Evolutionary conservation across 2,888 invertebrate genomes (phyloP), one percentile per base, ranked within the genome.

Genomic region (Sinelater perroti): DNA sequence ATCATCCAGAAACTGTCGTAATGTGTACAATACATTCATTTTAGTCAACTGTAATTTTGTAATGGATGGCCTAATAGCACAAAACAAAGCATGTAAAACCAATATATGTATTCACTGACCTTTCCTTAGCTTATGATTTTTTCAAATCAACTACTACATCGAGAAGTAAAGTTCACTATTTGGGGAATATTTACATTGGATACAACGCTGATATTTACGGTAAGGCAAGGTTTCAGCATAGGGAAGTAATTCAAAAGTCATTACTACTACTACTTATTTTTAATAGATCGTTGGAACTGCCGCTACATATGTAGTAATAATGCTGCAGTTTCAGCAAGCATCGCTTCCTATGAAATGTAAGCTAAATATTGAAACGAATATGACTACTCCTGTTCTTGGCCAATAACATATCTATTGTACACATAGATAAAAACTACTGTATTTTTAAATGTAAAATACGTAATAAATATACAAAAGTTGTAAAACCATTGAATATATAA

Each of bases 231-330:
- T 30, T 10, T 10, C 6, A 33, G 16, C n/a, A 8, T 2, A 3
- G 6, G 3, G 13, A 4, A 13, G 16, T n/a, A 28, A 3, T 30
- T 18, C 17, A 40, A 13, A 31, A 5, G 6, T n/a, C 11, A 3
- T 3, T 30, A 10, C n/a, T 10, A 14, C 18, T n/a, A 3, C 16
- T 14, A 5, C 5, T 26, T 14, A 20, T 2, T 10, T n/a, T n/a
- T 26, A 49, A 55, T 49, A 77, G 77, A 75, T 77, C 33, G 70
- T 75, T 2, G 75, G 75, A 1, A 72, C 73, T 6, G 75, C 76
- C 0, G 75, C 53, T n/a, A 58, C 57, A 6, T 58, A 52, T 10
- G 49, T 58, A 28, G 31, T 40, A 7, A 58, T 58, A 8, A 47
- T 58, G 53, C 18, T 53, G 11, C 57, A 58, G 11, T 58, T 58